These are phyloP conservation scores for Sicus ferrugineus DNA, from an alignment of 2,888 invertebrate species.

Conservation along the genomic window DNA sequence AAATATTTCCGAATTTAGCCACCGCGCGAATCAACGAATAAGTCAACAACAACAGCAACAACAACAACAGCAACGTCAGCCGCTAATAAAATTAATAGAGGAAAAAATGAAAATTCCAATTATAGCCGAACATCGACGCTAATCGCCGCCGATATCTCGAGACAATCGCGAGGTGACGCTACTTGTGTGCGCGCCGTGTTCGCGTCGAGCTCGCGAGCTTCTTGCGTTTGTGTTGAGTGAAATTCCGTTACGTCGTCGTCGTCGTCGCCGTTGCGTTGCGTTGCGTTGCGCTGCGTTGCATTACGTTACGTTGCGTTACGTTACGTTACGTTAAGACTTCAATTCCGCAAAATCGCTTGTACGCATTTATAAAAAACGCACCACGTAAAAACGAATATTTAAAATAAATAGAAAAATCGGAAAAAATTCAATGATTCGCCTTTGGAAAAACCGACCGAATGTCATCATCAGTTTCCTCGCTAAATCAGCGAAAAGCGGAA, in stretches of 20 bases:
- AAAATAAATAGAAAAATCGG: background rate
- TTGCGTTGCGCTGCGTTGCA: slow-evolving; percentile 1
- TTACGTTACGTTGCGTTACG: background rate
- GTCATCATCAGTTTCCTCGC: background rate
- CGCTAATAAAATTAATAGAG: slow-evolving; percentile 31
- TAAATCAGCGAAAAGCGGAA: background rate
- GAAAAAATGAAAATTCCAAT: slow-evolving; percentile 3
- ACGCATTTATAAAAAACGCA: background rate
- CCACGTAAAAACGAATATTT: background rate
- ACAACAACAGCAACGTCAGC: slow-evolving; percentile 28
- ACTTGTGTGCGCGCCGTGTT: slow-evolving; percentile 3
- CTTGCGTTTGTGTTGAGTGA: background rate
- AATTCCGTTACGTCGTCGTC: slow-evolving; percentile 17
- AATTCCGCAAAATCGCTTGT: background rate
- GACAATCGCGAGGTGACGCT: background rate
- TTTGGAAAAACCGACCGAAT: background rate
- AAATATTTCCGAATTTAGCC: too few species aligned
- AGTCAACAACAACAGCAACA: slow-evolving; percentile 2
- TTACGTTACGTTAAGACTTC: background rate
- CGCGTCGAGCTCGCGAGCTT: slow-evolving; percentile 13
- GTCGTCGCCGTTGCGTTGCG: slow-evolving; percentile 17
- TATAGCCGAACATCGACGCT: slow-evolving; percentile 10
- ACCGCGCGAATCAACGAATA: too few species aligned
- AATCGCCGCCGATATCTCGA: slow-evolving; percentile 36
- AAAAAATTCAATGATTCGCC: background rate